Evolutionary conservation across 2,113 vertebrate species (phyloP), one percentile per base, ranked within the genome.

Genomic region (Micronisus gabar): DNA sequence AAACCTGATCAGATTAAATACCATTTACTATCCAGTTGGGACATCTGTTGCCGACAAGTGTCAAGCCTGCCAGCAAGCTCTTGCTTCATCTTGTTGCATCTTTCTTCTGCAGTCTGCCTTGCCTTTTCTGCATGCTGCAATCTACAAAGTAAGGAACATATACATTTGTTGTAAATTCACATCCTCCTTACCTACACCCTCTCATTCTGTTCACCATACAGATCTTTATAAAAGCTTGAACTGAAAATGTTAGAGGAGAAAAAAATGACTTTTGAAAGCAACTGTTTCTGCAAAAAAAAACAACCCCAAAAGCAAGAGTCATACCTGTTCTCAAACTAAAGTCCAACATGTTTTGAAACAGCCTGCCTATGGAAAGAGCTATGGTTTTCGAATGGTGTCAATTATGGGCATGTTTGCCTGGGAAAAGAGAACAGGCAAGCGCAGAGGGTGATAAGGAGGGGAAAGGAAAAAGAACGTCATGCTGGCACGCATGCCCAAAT

Each of bases 1-100:
- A 48, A 43, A 29, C 2, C 29, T 19, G 30, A 41, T 63, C 9
- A 61, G 70, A 52, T 56, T 23, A 66, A 71, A 56, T 97, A 99
- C 99, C 99, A 99, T 87, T 98, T 98, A 50, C 97, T 96, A 4
- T 99, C 99, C 96, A 99, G 97, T 47, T 99, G 99, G 36, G 98
- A 83, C 63, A 99, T 98, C 40, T 99, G 99, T 50, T 98, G 98
- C 95, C 98, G 98, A 81, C 99, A 96, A 3, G 88, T 84, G 9
- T 98, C 95, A 2, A 98, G 98, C 90, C 95, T 98, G 59, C 96
- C 97, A 12, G 98, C 98, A 76, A 99, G 98, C 85, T 99, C 99
- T 56, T 96, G 97, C 92, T 98, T 98, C 97, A 99, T 96, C 93
- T 98, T 98, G 89, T 65, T 98, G 97, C 99, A 99, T 9, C 98